Evolutionary conservation across 2,113 vertebrate species (phyloP), one percentile per base, ranked within the genome.

Genomic region (Melanostigma gelatinosum): DNA sequence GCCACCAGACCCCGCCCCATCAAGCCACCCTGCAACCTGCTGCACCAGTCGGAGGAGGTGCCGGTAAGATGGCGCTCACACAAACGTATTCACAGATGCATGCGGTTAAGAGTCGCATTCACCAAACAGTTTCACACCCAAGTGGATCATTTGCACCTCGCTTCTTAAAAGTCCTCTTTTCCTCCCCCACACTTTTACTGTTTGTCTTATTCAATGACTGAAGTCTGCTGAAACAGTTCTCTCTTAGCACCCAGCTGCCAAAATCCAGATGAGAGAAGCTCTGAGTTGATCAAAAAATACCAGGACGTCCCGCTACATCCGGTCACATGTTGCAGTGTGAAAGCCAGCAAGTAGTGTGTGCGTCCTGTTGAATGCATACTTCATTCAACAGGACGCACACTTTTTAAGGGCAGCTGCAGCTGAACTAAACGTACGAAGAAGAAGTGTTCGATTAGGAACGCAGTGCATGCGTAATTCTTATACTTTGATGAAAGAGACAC

Each of bases 21-120:
- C 91, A 94, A 93, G 27, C 97, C 98, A 0, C 98, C 98, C 13
- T 99, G 98, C 8, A 94, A 96, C 93, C 96, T 99, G 85, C 88
- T 88, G 69, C 95, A 95, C 93, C 98, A 99, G 88, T 99, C 98
- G 0, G 92, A 97, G 83, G 97, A 98, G 84, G 95, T 98, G 0
- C 95, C 97, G 96, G 98, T 99, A 92, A 96, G 91, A 66, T 6
- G 8, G 13, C 46, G 32, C 34, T 54, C 34, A 34, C 34, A 50
- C 42, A 40, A n/a, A 61, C 12, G 20, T 4, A 44, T 12, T 36
- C 48, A 64, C 2, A 50, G 36, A 65, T 42, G 22, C 24, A 24
- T 58, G 1, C 55, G 12, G 20, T 20, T 48, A 11, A 77, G 15
- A 18, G 12, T 46, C 46, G 20, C 29, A 48, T 60, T 36, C 74